Evolutionary conservation across 1,140 invertebrate genomes (phyloP).

Genomic region (Drosophila miranda): DNA sequence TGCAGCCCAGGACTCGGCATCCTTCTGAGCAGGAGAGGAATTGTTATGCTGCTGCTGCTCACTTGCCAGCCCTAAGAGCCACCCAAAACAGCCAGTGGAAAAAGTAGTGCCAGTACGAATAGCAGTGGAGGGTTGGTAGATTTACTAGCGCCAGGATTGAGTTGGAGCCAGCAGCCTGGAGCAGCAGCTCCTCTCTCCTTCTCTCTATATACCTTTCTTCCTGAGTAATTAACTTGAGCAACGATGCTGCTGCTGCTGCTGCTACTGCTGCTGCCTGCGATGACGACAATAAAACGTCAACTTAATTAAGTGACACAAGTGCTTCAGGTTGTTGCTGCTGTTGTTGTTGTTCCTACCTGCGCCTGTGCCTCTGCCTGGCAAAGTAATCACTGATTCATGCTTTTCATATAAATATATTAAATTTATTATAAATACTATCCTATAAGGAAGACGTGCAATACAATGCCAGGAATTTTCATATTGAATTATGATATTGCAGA

Average conservation of each 20-base stretch:
- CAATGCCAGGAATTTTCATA: too few relatives aligned
- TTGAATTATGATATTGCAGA: too few relatives aligned
- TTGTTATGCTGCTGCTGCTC: conserved; percentile 63
- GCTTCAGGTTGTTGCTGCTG: conserved; percentile 46
- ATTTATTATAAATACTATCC: neutral
- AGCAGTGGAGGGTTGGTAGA: conserved; percentile 23
- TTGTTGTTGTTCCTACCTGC: conserved; percentile 13
- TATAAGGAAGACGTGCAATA: too few relatives aligned
- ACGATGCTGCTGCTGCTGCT: conserved; percentile 26
- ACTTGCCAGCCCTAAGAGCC: conserved; percentile 47
- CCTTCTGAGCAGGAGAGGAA: conserved; percentile 45
- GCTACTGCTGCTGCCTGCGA: conserved; percentile 11
- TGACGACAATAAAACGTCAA: conserved; percentile 72
- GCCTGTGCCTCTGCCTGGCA: neutral
- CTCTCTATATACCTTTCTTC: conserved; percentile 2
- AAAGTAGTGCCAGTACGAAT: conserved; percentile 51
- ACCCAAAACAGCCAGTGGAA: conserved; percentile 41
- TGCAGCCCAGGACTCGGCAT: conserved; percentile 45
- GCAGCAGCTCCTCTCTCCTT: neutral
- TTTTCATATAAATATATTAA: conserved; percentile 10
- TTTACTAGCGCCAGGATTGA: conserved; percentile 27
- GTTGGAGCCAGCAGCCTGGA: conserved; percentile 21
- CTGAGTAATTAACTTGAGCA: conserved; percentile 77
- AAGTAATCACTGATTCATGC: too few relatives aligned
- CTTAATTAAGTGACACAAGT: conserved; percentile 80